Evolutionary conservation across 2,888 invertebrate species (phyloP).

Genomic region (Xestia c-nigrum): DNA sequence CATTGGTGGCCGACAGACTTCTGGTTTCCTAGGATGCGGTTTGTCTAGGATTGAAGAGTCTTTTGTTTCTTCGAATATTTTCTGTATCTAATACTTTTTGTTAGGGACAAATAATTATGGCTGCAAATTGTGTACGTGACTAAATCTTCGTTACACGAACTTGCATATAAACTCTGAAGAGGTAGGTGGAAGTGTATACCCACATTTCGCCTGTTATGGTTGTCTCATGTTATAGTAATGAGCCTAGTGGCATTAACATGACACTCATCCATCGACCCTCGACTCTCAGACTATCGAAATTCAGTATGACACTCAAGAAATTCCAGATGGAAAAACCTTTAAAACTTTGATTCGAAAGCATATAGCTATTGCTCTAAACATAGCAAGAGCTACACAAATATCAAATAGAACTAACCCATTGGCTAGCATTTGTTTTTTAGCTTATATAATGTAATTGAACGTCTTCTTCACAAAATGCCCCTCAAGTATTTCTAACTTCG

Average conservation of each 20-base stretch:
- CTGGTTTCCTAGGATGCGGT: slow-evolving; percentile 56
- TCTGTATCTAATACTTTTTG: background rate
- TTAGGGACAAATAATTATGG: background rate
- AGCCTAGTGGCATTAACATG: background rate
- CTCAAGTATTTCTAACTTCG: background rate
- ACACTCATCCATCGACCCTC: background rate
- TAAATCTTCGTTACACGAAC: background rate
- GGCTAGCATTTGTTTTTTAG: background rate
- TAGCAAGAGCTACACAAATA: background rate
- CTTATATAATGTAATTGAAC: background rate
- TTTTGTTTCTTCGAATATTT: slow-evolving; percentile 6
- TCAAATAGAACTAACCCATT: background rate
- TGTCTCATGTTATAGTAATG: background rate
- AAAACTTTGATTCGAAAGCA: background rate
- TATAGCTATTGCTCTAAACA: background rate
- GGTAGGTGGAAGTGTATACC: background rate
- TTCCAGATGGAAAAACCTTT: background rate
- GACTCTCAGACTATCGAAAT: too few species aligned
- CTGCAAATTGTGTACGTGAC: background rate
- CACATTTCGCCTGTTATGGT: background rate
- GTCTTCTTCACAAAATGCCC: background rate
- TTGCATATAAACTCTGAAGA: background rate
- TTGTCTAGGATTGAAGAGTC: slow-evolving; percentile 22
- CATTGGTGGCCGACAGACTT: slow-evolving; percentile 47
- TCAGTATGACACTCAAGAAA: background rate